Percentiles rank a stretch among this genome's conserved stretches.
These are phyloP conservation scores for Aphaenogaster ashmeadi DNA, from an alignment of 1,140 invertebrate genomes.

Conservation along the genomic window DNA sequence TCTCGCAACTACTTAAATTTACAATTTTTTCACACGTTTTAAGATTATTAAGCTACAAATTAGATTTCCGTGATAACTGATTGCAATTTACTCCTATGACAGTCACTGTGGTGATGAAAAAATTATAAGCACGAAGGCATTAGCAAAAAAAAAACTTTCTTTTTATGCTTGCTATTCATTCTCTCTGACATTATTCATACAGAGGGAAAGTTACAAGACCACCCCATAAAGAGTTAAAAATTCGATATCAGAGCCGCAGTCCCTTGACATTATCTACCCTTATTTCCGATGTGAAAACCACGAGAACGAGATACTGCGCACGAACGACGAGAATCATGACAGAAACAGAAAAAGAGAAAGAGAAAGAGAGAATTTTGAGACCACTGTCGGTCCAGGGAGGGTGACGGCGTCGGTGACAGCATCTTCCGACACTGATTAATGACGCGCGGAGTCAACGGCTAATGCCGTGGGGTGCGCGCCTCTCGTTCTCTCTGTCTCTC, in stretches of 20 bases:
- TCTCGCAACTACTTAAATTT: background rate
- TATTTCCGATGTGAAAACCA: slow-evolving; percentile 57
- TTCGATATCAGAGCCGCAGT: slow-evolving; percentile 18
- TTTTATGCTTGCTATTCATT: background rate
- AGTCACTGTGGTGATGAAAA: background rate
- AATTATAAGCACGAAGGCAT: background rate
- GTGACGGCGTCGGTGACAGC: slow-evolving; percentile 77
- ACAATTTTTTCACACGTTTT: background rate
- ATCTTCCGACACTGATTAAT: slow-evolving; percentile 81
- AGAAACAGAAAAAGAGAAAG: background rate
- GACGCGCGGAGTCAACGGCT: slow-evolving; percentile 78
- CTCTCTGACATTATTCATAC: slow-evolving; percentile 30
- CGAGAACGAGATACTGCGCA: slow-evolving; percentile 37
- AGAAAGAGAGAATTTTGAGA: slow-evolving; percentile 69
- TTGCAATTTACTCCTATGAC: background rate
- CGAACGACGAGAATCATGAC: slow-evolving; percentile 21
- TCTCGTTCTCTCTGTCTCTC: slow-evolving; percentile 43
- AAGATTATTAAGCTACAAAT: slow-evolving; percentile 1
- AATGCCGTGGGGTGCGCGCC: slow-evolving; percentile 69
- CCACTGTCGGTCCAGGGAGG: slow-evolving; percentile 42
- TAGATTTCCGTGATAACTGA: background rate
- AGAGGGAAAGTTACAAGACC: slow-evolving; percentile 26
- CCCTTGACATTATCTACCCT: slow-evolving; percentile 63
- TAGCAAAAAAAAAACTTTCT: background rate
- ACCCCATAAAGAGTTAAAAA: slow-evolving; percentile 45